Percentiles rank a stretch among this genome's conserved stretches.
Evolutionary conservation across 2,113 vertebrate species (phyloP).

Genomic region (Pleuronectes platessa): DNA sequence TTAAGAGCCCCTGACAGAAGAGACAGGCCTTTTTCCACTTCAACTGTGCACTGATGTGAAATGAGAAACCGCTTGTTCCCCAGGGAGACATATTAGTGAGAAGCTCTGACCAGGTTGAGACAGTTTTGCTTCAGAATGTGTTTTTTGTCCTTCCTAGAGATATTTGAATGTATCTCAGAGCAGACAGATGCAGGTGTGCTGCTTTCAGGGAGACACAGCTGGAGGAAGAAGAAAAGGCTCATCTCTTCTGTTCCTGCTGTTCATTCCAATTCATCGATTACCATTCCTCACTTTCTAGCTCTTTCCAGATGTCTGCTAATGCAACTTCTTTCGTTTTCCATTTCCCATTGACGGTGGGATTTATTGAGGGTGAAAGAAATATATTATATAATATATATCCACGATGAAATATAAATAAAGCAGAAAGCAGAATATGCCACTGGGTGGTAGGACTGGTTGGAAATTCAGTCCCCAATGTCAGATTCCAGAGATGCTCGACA

Average conservation of each 20-base stretch:
- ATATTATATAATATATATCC: conserved; percentile 43
- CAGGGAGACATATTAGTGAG: conserved; percentile 44
- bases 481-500: conserved; percentile 75
- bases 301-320: conserved; percentile 56
- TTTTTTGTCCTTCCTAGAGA: conserved; percentile 24
- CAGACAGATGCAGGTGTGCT: conserved; percentile 61
- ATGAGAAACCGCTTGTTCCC: conserved; percentile 58
- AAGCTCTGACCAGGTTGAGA: conserved; percentile 25
- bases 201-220: conserved; percentile 55
- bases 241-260: conserved; percentile 52
- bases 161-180: conserved; percentile 44
- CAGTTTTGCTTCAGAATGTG: conserved; percentile 36
- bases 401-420: conserved; percentile 56
- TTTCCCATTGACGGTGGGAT: conserved; percentile 35
- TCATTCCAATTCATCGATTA: conserved; percentile 24
- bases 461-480: conserved; percentile 65
- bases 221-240: conserved; percentile 38
- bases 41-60: conserved; percentile 51
- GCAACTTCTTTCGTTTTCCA: conserved; percentile 61
- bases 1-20: conserved; percentile 60
- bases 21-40: conserved; percentile 60
- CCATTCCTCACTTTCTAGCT: conserved; percentile 21
- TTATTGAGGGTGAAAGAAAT: conserved; percentile 65
- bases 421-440: conserved; percentile 65
- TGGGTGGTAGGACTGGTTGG: conserved; percentile 67